Base-by-base conservation (phyloP, 2,113 vertebrate species). In the Salminus brasiliensis region DNA sequence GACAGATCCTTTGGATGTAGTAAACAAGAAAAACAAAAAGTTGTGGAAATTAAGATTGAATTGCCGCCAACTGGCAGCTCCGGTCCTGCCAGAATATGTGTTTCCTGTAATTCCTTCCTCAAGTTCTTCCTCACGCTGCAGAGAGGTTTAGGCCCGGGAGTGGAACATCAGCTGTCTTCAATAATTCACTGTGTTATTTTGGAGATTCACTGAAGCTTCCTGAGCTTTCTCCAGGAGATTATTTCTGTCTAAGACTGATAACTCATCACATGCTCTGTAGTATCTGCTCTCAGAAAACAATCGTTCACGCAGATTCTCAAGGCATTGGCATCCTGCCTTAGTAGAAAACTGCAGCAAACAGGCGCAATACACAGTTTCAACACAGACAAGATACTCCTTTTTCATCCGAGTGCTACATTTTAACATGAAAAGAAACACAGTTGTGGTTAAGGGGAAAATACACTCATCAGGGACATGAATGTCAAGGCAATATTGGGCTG, bases 111-210 rank as follows among this genome's bases (percentile, higher is more conserved):
- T 55, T 55, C 23, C 52, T 55, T 55, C 52, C 52, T 55, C 23
- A 21, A 55, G 52, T 55, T 55, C 52, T 11, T 59, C 4, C n/a
- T 43, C 1, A 23, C 18, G 34, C 71, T 73, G 15, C 23, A 25
- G 34, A 21, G n/a, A 71, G 21, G 30, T 16, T 70, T 8, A 0
- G 39, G 29, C 27, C 21, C 9, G 1, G n/a, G 16, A 55, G n/a
- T 23, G 52, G 5, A 55, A n/a, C 45, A 32, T 53, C 52, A 27
- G n/a, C 70, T 57, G 47, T 36, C 53, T 73, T 73, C 15, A 60
- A n/a, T 57, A 73, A 25, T 39, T 72, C 49, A 25, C 52, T 15
- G 10, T 36, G 47, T 72, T 15, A 53, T 72, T 32, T 53, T n/a
- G 9, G 34, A 41, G 23, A 0, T 59, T 43, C 25, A 4, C 34